Base-by-base conservation (phyloP, 2,797 vertebrate genomes). In the Coluber constrictor region DNA sequence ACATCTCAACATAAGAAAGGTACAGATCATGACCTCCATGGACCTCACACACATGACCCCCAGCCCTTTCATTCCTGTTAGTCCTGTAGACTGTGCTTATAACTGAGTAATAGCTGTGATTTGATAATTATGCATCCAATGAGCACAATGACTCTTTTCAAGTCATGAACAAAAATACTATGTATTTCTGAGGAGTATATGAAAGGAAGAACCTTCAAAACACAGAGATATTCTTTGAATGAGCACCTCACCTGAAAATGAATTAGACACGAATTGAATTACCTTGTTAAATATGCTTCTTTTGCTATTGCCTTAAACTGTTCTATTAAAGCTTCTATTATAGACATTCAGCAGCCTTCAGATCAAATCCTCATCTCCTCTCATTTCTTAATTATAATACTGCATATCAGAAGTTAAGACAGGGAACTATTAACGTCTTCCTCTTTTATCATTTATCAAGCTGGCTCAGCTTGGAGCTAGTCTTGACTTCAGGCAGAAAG, bases 361-460 rank as follows among this genome's bases (percentile, higher is more conserved):
- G 55, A 57, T 89, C 18, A 0, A 89, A 74, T 7, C 2, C 60
- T 47, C 54, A 74, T 56, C 27, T 87, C 61, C 51, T 93, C 23
- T 87, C 16, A 32, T 83, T 96, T 90, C 91, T 9, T 89, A 90
- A 87, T 90, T 83, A 95, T 91, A 79, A 94, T 15, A 54, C 43
- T 88, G 91, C 47, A 32, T 57, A 94, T 90, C 92, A 0, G 0
- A 79, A 92, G 56, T 92, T 89, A 87, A 94, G 47, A 47, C 2
- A 1, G n/a, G 59, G 12, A 94, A 8, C 90, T 92, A 70, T 60
- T 93, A 92, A 54, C 0, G 1, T 60, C n/a, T 27, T 87, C 6
- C 4, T 25, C 2, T 0, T 90, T 96, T 91, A 94, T 93, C 93
- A 94, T 94, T 55, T 74, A 37, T 74, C n/a, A 74, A 74, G 66